These are phyloP conservation scores for Drosophila mayaguana DNA, from an alignment of 2,888 invertebrate genomes.

Conservation along the genomic window DNA sequence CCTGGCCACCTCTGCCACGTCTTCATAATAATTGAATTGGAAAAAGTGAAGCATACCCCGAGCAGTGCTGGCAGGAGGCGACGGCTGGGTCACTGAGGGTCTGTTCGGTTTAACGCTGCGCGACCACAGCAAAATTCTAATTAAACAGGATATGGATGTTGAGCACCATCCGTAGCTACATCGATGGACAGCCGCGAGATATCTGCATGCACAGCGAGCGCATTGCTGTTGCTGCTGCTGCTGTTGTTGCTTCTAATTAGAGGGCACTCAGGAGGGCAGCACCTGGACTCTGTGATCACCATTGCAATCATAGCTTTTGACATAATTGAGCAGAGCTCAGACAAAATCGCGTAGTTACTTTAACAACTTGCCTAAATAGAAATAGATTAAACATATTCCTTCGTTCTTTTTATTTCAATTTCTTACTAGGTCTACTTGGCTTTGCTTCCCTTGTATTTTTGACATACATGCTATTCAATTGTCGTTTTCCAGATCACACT, in stretches of 20 bases:
- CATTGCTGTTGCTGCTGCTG: neutral
- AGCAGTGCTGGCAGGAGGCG: neutral
- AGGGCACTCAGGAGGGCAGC: slow-evolving; percentile 39
- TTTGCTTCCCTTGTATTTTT: no score
- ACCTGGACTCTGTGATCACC: slow-evolving; percentile 15
- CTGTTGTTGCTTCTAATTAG: slow-evolving; percentile 40
- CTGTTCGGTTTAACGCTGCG: slow-evolving; percentile 61
- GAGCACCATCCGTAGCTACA: slow-evolving; percentile 28
- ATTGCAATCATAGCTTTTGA: neutral
- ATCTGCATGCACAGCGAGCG: neutral
- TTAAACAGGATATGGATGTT: slow-evolving; percentile 76
- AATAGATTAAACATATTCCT: no score
- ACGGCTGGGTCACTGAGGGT: neutral
- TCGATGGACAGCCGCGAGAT: slow-evolving; percentile 14
- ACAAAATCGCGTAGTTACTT: neutral
- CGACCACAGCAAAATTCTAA: slow-evolving; percentile 79
- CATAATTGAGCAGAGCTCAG: slow-evolving; percentile 1
- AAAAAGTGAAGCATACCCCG: slow-evolving; percentile 56
- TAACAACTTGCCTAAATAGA: neutral
- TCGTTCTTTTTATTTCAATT: no score
- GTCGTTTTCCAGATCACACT: no score
- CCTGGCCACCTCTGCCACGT: slow-evolving; percentile 19
- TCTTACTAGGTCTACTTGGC: no score
- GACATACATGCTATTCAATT: no score
- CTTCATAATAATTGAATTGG: slow-evolving; percentile 78